phyloP scores from a whole-genome alignment of 2,113 vertebrate genomes.

The Prunella himalayana region DNA sequence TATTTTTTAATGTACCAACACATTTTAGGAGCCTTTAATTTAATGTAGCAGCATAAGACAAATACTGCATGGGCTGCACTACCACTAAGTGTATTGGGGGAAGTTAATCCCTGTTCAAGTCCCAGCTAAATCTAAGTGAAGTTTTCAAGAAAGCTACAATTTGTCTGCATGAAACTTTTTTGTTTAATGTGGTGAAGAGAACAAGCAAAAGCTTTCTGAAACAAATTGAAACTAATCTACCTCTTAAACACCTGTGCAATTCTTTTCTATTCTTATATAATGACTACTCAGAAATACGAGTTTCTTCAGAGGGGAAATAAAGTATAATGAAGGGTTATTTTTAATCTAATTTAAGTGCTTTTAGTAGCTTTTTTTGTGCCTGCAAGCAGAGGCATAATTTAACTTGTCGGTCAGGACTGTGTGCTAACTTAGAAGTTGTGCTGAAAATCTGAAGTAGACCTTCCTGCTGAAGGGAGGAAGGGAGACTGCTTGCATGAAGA shows the following conservation, averaged over 20 bases:
- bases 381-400: background rate
- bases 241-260: background rate
- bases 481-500: background rate
- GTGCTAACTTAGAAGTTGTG: background rate
- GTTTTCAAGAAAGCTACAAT: slow-evolving; percentile 40
- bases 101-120: slow-evolving; percentile 58
- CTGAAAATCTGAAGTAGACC: background rate
- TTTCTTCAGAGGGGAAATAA: background rate
- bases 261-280: background rate
- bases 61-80: slow-evolving; percentile 34
- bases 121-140: slow-evolving; percentile 50
- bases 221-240: background rate
- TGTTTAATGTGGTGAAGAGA: background rate
- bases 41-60: slow-evolving; percentile 10
- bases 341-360: background rate
- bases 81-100: slow-evolving; percentile 53
- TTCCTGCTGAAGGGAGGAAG: background rate
- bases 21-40: slow-evolving; percentile 38
- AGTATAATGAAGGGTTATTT: background rate
- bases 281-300: background rate
- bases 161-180: slow-evolving; percentile 16
- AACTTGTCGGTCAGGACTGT: background rate
- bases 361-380: background rate
- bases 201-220: background rate
- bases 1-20: slow-evolving; percentile 30